These are phyloP conservation scores for Osmerus mordax DNA, from an alignment of 2,113 vertebrate species.

Conservation along the genomic window DNA sequence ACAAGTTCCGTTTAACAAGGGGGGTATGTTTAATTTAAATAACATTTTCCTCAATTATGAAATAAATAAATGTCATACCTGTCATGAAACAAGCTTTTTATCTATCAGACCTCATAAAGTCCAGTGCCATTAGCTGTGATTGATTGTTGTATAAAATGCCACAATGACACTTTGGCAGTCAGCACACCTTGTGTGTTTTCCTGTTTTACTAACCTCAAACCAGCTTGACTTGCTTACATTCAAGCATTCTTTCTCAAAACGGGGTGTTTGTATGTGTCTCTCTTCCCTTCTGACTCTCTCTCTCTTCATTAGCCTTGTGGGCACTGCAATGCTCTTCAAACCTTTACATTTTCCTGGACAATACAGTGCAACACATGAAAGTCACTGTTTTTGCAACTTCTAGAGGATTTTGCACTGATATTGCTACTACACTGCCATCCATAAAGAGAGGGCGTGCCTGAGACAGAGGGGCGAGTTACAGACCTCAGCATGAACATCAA, in stretches of 20 bases:
- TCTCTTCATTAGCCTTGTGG: constrained; percentile 38
- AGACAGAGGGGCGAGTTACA: constrained; percentile 33
- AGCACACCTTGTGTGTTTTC: constrained; percentile 52
- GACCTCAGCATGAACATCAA: constrained; percentile 64
- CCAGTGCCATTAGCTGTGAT: constrained; percentile 55
- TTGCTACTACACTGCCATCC: constrained; percentile 32
- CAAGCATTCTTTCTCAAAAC: not conserved
- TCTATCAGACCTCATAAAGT: constrained; percentile 52
- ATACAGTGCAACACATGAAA: too few relatives aligned
- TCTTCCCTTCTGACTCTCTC: constrained; percentile 18
- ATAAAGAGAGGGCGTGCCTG: constrained; percentile 25
- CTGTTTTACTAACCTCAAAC: constrained; percentile 46
- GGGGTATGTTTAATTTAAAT: too few relatives aligned
- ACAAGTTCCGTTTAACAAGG: too few relatives aligned
- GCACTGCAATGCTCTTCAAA: constrained; percentile 26
- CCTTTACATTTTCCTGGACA: not conserved
- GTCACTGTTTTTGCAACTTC: not conserved
- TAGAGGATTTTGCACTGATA: constrained; percentile 9
- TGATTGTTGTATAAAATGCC: constrained; percentile 67
- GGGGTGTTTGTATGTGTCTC: too few relatives aligned
- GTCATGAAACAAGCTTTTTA: constrained; percentile 52
- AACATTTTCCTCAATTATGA: too few relatives aligned
- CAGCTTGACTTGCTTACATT: constrained; percentile 15
- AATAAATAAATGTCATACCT: constrained; percentile 46
- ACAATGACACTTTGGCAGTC: constrained; percentile 67